These are phyloP conservation scores for Mixornis gularis DNA, from an alignment of 2,113 vertebrate genomes.

Conservation along the genomic window DNA sequence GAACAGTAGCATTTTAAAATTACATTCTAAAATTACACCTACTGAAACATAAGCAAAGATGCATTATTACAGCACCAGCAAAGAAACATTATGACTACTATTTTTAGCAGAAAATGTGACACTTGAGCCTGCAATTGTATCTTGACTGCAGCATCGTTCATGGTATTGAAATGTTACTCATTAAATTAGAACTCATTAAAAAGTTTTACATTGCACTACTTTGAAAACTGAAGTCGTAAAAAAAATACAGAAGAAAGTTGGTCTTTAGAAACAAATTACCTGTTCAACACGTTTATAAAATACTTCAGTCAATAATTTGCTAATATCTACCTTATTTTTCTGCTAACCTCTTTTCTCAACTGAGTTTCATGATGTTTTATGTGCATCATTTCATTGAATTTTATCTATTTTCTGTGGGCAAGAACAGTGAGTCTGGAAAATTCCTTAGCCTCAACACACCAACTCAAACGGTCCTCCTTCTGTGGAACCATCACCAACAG, in stretches of 20 bases:
- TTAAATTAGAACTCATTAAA: not conserved
- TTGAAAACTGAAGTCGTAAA: not conserved
- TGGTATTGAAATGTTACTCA: not conserved
- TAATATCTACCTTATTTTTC: not conserved
- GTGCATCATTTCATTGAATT: rapidly evolving
- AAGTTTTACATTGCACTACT: not conserved
- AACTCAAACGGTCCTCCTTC: not conserved
- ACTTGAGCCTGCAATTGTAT: not conserved
- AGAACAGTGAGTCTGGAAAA: not conserved
- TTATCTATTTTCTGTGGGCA: not conserved
- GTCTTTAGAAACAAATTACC: not conserved
- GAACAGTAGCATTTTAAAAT: not conserved
- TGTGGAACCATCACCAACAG: not conserved
- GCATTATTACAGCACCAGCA: not conserved
- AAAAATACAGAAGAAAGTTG: not conserved
- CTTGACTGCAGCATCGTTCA: not conserved
- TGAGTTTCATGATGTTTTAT: not conserved
- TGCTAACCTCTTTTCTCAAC: not conserved
- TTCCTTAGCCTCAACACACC: not conserved
- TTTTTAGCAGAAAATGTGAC: not conserved
- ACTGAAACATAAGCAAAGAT: not conserved
- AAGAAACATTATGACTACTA: not conserved
- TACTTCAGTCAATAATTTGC: not conserved
- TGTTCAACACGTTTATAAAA: not conserved
- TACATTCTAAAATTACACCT: not conserved